Base-by-base conservation (phyloP, 2,888 invertebrate genomes). In the Parnassius mnemosyne region DNA sequence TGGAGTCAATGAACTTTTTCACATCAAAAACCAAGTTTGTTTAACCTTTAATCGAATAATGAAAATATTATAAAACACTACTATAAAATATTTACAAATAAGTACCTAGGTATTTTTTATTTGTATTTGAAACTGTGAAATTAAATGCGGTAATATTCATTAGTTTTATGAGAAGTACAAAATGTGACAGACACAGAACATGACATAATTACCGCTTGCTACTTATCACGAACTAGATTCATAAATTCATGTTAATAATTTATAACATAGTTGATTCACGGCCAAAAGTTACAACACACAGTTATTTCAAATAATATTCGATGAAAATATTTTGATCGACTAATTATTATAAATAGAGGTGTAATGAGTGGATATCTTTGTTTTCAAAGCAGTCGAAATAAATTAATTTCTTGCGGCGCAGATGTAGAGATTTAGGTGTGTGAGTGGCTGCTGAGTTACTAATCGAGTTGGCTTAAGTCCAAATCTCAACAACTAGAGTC, bases 391-490 rank as follows among this genome's bases (percentile, higher is more conserved):
- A 71, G 55, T 71, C 3, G 13, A 57, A 47, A 77, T 79, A 75
- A 77, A 76, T 79, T 73, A 73, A 74, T 73, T 74, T 71, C 71
- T 71, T 71, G 70, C 69, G 74, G 73, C 72, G 34, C 34, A 34
- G 76, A 76, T 71, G 71, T 75, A 72, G 76, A 79, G 71, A 71
- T 75, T 81, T 69, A 68, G 69, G 71, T 71, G 74, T 71, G 74
- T 69, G 74, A 72, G 72, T 73, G 77, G 78, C 79, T 55, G 46
- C 43, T 57, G 83, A 70, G 72, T 65, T 67, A 72, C 74, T 75
- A 75, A 84, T 87, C 83, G 85, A 83, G 78, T 86, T 89, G 90
- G 89, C 84, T 16, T 52, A 54, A 59, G 58, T 84, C 89, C 90
- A 88, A 71, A 67, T 68, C 72, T 71, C 75, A 68, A 77, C 71